Base-by-base conservation (phyloP, 37 sponge, comb jelly and placozoan genomes). In the Hormiphora californensis region DNA sequence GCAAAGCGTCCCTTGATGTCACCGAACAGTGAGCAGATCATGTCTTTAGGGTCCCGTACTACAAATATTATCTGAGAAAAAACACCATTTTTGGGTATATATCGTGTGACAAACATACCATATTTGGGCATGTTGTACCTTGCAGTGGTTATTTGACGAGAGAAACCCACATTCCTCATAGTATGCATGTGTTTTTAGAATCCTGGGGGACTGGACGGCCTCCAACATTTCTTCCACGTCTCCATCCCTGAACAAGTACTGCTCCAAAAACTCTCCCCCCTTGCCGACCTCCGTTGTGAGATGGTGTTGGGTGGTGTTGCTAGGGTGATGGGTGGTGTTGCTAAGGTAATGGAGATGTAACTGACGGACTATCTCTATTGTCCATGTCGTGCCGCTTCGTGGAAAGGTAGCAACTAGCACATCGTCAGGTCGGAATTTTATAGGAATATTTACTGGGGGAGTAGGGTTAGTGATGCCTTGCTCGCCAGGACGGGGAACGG, bases 341-440 rank as follows among this genome's bases (percentile, higher is more conserved):
- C 27, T 57, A 5, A 15, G n/a, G 27, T 57, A 15, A 28, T 57
- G n/a, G 4, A 57, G 61, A 57, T 57, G 61, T 15, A 57, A 57
- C n/a, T 57, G 61, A 28, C 61, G 61, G 22, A 57, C 22, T 21
- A 57, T 57, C 27, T 57, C 61, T 5, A 57, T 57, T 57, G 61
- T 57, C 61, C 61, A 57, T 5, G 61, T 57, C 27, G 61, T 57
- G 22, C 61, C 61, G 27, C 61, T 57, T 57, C 61, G 9, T 57
- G 61, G 61, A 57, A 57, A 57, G n/a, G 61, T 57, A 4, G 61
- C 61, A 19, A 57, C 61, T 12, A 57, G 7, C n/a, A 57, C n/a
- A 12, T 57, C 61, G 27, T 57, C 61, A 21, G 61, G 9, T 57
- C 61, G 9, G 27, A 57, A 57, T 30, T 5, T 57, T 5, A 57